Evolutionary conservation across 2,113 vertebrate genomes (phyloP).

Genomic region (Leucopsar rothschildi): DNA sequence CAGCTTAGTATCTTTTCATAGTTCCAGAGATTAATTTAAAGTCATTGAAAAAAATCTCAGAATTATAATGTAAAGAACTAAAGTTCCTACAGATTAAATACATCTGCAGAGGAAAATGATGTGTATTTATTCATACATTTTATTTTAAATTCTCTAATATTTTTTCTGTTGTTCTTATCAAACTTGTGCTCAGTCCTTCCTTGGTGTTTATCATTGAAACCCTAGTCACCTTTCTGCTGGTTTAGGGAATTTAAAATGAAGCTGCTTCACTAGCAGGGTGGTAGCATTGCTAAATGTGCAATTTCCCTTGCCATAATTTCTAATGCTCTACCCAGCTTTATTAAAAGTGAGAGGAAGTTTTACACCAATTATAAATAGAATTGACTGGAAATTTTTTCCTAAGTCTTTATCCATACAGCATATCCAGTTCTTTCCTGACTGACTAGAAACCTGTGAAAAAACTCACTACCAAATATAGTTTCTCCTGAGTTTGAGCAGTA

Average conservation of each 20-base stretch:
- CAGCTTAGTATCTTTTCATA: neutral
- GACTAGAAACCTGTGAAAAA: neutral
- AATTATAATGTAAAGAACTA: neutral
- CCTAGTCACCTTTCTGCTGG: neutral
- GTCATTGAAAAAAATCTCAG: neutral
- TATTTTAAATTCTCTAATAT: neutral
- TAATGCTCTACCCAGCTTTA: neutral
- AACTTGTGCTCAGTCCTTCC: neutral
- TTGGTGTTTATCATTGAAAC: neutral
- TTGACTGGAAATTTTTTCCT: neutral
- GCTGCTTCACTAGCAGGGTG: neutral
- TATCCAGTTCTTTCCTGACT: neutral
- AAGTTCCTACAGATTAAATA: neutral
- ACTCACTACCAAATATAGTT: neutral
- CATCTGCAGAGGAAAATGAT: neutral
- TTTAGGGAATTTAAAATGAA: neutral
- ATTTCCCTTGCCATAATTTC: neutral
- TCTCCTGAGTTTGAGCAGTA: neutral
- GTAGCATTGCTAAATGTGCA: neutral
- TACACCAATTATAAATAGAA: neutral
- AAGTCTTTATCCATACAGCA: neutral
- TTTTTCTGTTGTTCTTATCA: neutral
- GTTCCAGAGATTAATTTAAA: neutral
- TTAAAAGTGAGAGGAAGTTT: neutral
- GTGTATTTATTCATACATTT: neutral